Base-by-base conservation (phyloP, 2,113 vertebrate species). In the Machaerirhynchus nigripectus region DNA sequence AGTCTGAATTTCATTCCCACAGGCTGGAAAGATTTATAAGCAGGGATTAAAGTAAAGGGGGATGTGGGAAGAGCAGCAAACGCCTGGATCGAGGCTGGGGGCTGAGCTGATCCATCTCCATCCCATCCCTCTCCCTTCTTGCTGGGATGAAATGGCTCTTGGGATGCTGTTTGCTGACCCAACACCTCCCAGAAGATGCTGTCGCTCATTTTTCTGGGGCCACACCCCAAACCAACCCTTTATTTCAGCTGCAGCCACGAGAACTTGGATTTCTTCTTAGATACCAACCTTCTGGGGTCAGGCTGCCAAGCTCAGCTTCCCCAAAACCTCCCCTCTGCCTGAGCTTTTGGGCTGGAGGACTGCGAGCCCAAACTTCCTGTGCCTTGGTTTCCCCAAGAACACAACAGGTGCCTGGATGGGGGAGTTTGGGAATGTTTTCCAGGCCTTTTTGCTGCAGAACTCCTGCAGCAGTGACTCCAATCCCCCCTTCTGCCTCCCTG, bases 311-410 rank as follows among this genome's bases (percentile, higher is more conserved):
- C 14, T 61, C 37, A 10, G 12, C 53, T 63, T 22, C 42, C 82
- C 61, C 26, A 5, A n/a, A 46, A 15, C 44, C 7, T 50, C 15
- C 7, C 28, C 20, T 53, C 24, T 10, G 4, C 22, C 3, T 0
- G 2, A 12, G 19, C 7, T 55, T 81, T 69, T 9, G 40, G 55
- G 18, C 73, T 61, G n/a, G 5, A 37, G 52, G 20, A 3, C 27
- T 28, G 4, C 2, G 9, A 67, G 3, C 10, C 1, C 6, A 44
- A 33, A 44, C 2, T 3, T 15, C 52, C 44, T 0, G 1, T 56
- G 82, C 82, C 69, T 90, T 64, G 40, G 37, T 93, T 93, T 86
- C 74, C 75, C 53, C 42, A 11, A 3, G 55, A 39, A 6, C 61
- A 35, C 35, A 18, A 3, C 6, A 1, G 23, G 20, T 2, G 1